Percentiles rank a stretch among this genome's conserved stretches.
Evolutionary conservation across 2,888 invertebrate genomes (phyloP).

Genomic region (Lasioglossum figueresi): DNA sequence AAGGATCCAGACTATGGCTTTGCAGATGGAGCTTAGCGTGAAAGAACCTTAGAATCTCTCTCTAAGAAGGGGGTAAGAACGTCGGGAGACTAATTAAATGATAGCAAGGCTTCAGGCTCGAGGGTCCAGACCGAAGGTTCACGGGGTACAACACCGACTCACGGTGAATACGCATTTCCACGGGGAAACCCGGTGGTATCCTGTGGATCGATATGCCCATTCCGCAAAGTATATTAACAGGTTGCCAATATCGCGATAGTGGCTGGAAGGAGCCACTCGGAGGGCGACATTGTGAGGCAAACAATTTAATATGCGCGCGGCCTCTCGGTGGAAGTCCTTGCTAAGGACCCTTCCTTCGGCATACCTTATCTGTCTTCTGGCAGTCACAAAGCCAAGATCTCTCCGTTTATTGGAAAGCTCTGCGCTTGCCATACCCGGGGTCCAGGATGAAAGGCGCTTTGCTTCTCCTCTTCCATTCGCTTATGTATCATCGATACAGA

Average conservation of each 20-base stretch:
- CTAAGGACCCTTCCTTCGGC: slow-evolving; percentile 64
- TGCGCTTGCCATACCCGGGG: slow-evolving; percentile 57
- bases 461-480: slow-evolving; percentile 33
- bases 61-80: slow-evolving; percentile 9
- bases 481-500: slow-evolving; percentile 69
- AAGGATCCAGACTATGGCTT: background rate
- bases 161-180: background rate
- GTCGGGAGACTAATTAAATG: slow-evolving; percentile 3
- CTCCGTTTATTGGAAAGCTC: slow-evolving; percentile 76
- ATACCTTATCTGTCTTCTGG: slow-evolving; percentile 76
- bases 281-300: slow-evolving; percentile 73
- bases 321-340: slow-evolving; percentile 59
- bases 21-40: background rate
- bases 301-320: slow-evolving; percentile 80
- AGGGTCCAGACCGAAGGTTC: background rate
- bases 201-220: slow-evolving; percentile 42
- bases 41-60: slow-evolving; percentile 3
- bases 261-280: slow-evolving; percentile 27
- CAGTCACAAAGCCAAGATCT: slow-evolving; percentile 77
- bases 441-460: slow-evolving; percentile 64
- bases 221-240: slow-evolving; percentile 69
- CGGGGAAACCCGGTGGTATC: slow-evolving; percentile 5
- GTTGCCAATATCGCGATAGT: slow-evolving; percentile 73
- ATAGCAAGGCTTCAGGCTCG: background rate
- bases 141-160: background rate